Conservation (phyloP, 2,888 invertebrate species). For the Limnephilus marmoratus region DNA sequence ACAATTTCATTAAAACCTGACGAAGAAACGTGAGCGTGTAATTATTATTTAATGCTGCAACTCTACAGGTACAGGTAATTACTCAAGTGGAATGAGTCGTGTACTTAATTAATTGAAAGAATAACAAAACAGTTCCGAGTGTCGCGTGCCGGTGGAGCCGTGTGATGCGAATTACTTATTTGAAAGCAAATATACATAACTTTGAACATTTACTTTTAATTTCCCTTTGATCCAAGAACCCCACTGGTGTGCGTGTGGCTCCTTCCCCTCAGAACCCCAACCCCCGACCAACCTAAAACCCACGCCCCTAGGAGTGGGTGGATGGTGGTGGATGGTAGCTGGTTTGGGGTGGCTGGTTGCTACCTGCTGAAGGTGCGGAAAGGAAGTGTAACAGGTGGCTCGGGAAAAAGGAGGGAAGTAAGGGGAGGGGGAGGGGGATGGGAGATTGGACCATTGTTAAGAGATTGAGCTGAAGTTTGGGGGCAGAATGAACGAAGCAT, state of each 20-base stretch:
- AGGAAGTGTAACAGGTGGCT: constrained; percentile 24
- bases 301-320: background rate
- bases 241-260: background rate
- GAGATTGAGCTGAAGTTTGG: constrained; percentile 2
- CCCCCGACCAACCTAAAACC: background rate
- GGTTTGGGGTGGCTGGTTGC: background rate
- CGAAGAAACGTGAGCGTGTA: background rate
- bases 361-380: background rate
- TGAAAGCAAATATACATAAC: background rate
- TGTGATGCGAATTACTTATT: background rate
- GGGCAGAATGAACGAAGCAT: constrained; percentile 13
- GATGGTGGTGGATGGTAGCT: background rate
- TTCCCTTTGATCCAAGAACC: constrained; percentile 17
- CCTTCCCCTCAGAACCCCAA: background rate
- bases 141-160: background rate
- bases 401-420: background rate
- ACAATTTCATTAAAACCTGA: background rate
- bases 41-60: background rate
- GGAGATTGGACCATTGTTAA: constrained; percentile 32
- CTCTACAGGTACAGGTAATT: background rate
- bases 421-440: background rate
- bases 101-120: background rate
- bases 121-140: background rate
- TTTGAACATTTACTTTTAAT: constrained; percentile 35
- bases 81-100: background rate